Percentiles rank a stretch among this genome's conserved stretches.
Conservation (phyloP, 35 echinoderm and acorn worm species). For the Apostichopus californicus region DNA sequence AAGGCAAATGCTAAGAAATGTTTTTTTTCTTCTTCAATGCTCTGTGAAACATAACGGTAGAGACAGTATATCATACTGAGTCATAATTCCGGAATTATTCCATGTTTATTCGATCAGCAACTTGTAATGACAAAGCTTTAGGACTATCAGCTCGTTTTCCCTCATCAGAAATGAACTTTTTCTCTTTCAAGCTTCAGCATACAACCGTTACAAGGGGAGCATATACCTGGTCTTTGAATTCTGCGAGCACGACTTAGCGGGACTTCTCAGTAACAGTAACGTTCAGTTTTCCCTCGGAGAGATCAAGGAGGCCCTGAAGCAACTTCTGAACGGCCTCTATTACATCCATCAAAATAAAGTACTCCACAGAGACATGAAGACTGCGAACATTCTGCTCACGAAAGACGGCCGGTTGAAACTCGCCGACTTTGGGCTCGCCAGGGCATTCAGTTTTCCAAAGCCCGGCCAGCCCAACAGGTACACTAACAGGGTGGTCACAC, state of each 20-base stretch:
- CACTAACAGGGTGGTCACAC: constrained; percentile 92
- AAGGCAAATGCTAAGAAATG: no score
- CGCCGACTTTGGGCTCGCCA: constrained; percentile 89
- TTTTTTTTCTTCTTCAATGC: no score
- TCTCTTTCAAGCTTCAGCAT: constrained; percentile 73
- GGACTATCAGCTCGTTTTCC: no score
- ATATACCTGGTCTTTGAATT: constrained; percentile 99
- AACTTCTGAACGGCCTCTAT: constrained; percentile 82
- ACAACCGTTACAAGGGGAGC: constrained; percentile 92
- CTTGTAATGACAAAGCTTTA: no score
- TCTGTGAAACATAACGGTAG: no score
- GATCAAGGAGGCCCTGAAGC: constrained; percentile 93
- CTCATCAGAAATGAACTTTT: background rate
- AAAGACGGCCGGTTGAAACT: constrained; percentile 86
- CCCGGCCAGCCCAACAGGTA: constrained; percentile 66
- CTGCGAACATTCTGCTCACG: constrained; percentile 96
- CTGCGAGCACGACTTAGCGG: constrained; percentile 96
- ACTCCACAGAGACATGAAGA: constrained; percentile 94
- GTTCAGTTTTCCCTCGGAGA: constrained; percentile 94
- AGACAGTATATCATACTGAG: no score
- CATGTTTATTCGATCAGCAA: no score
- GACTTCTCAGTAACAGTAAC: constrained; percentile 86
- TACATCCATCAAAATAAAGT: constrained; percentile 93
- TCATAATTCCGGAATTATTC: no score
- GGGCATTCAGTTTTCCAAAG: constrained; percentile 91